Evolutionary conservation across 2,888 invertebrate species (phyloP), one percentile per base, ranked within the genome.

Genomic region (Nemurella pictetii): DNA sequence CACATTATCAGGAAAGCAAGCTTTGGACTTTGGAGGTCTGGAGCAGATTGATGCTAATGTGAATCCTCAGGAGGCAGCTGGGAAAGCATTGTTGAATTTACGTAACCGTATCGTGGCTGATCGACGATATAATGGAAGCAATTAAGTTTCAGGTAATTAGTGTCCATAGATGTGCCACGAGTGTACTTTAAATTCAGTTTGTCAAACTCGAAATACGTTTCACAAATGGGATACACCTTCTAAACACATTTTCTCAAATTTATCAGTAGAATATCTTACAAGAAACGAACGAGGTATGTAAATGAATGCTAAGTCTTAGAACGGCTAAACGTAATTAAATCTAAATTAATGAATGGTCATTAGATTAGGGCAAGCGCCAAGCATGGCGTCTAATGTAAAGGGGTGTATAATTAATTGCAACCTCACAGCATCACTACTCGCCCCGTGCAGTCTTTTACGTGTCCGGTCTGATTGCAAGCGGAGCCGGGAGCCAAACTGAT

Each of bases 291-390:
- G 81, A 81, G 81, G 36, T 81, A 81, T 81, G 81, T 55, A 81
- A 81, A 81, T 81, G 36, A 35, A 55, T 81, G 35, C 35, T 35
- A 78, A 78, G 35, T 81, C 81, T 81, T 26, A 35, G 36, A 36
- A n/a, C 36, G 35, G 35, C 81, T 81, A 81, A 78, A 81, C 27
- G 81, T 36, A 81, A 81, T 81, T 81, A 81, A 81, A 81, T 81
- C 81, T 36, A 36, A 55, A 81, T 81, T 36, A 81, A 81, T 81
- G 81, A 81, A 81, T 81, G 81, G 81, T 35, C 81, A 81, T 81
- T 81, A 81, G 36, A 81, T 35, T 27, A 36, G 36, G 78, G 78
- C 28, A 7, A 29, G 77, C 27, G 15, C 4, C 78, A 78, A 78
- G 78, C 26, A 27, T 28, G 28, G 78, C 7, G 78, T 12, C n/a